phyloP scores from a whole-genome alignment of 2,888 invertebrate genomes.

The Penaeus monodon region DNA sequence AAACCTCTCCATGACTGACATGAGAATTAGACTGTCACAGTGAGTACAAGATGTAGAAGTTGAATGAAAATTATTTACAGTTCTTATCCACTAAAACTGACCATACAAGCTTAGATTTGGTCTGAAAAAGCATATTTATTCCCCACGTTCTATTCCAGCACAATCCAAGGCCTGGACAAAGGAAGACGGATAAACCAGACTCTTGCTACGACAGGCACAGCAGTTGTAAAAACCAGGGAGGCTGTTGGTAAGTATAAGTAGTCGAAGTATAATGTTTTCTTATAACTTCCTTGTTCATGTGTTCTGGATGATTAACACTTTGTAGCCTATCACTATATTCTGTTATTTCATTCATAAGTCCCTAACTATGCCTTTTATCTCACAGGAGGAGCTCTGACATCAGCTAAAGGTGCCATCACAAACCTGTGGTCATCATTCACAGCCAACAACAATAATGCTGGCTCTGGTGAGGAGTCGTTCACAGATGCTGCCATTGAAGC shows the following conservation, averaged over 20 bases:
- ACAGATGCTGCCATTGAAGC: slow-evolving; percentile 43
- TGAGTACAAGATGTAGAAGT: slow-evolving; percentile 73
- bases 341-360: not conserved
- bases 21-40: slow-evolving; percentile 92
- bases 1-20: slow-evolving; percentile 92
- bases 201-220: slow-evolving; percentile 89
- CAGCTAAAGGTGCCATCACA: slow-evolving; percentile 84
- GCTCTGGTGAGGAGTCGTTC: not conserved
- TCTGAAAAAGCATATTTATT: not conserved
- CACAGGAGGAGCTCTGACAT: slow-evolving; percentile 85
- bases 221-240: slow-evolving; percentile 84
- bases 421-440: slow-evolving; percentile 65
- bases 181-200: slow-evolving; percentile 94
- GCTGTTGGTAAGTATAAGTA: slow-evolving; percentile 76
- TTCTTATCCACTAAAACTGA: not conserved
- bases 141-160: slow-evolving; percentile 74
- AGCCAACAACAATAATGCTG: slow-evolving; percentile 37
- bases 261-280: not conserved
- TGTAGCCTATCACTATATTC: not conserved
- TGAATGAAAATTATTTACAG: not conserved
- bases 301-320: not conserved
- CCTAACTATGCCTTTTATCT: slow-evolving; percentile 13
- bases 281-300: not conserved
- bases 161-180: slow-evolving; percentile 93
- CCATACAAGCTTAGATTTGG: slow-evolving; percentile 9